Conservation (phyloP, 2,888 invertebrate species). For the Nesidiocoris tenuis region DNA sequence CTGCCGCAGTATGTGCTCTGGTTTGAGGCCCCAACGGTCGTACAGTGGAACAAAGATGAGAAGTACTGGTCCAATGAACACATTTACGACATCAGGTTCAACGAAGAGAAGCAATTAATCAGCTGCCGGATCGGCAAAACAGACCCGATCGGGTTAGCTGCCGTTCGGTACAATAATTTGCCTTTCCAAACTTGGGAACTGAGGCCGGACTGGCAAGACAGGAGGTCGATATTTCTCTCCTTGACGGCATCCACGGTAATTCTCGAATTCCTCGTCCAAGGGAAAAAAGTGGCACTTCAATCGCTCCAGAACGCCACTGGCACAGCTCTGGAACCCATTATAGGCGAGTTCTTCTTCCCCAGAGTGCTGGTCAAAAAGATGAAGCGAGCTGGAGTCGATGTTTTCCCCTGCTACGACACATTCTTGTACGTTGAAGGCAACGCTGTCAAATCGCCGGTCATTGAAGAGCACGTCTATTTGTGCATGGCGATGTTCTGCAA, state of each 20-base stretch:
- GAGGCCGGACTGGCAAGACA: slow-evolving; percentile 58
- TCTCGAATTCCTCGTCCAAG: slow-evolving; percentile 60
- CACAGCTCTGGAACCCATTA: slow-evolving; percentile 61
- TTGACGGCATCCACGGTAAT: slow-evolving; percentile 62
- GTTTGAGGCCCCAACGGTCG: slow-evolving; percentile 72
- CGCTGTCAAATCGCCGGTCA: slow-evolving; percentile 62
- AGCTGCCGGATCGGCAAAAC: slow-evolving; percentile 45
- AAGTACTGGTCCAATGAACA: slow-evolving; percentile 69
- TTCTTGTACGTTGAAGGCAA: slow-evolving; percentile 68
- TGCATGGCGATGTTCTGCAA: slow-evolving; percentile 73
- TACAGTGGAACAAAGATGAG: slow-evolving; percentile 66
- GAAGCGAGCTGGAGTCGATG: slow-evolving; percentile 68
- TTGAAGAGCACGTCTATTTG: slow-evolving; percentile 73
- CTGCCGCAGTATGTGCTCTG: slow-evolving; percentile 70
- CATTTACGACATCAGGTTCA: slow-evolving; percentile 76
- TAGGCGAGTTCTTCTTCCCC: slow-evolving; percentile 63
- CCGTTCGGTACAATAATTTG: slow-evolving; percentile 72
- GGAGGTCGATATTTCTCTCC: slow-evolving; percentile 55
- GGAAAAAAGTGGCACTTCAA: slow-evolving; percentile 55
- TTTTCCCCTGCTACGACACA: slow-evolving; percentile 78
- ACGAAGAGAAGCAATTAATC: slow-evolving; percentile 71
- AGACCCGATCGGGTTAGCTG: slow-evolving; percentile 72
- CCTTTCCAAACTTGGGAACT: slow-evolving; percentile 87
- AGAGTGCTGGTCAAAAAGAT: slow-evolving; percentile 63
- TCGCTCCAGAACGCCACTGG: slow-evolving; percentile 66